Conservation (phyloP, 1,140 invertebrate genomes). For the Liolophura sinensis region DNA sequence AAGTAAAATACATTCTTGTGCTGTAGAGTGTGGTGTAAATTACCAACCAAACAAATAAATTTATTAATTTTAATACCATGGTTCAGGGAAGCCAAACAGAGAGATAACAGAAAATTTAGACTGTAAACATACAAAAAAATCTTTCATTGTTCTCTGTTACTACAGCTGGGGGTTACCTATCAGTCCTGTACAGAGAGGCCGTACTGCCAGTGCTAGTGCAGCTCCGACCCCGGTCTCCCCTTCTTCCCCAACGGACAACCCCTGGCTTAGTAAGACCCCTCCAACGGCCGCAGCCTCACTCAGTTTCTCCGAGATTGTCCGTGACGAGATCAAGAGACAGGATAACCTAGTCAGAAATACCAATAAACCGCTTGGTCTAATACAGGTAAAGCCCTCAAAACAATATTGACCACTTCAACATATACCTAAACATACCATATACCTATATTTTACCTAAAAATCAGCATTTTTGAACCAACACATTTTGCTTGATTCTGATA, state of each 20-base stretch:
- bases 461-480: too few relatives aligned
- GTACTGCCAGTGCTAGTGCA: background rate
- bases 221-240: background rate
- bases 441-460: too few relatives aligned
- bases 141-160: constrained; percentile 7
- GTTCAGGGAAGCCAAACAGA: too few relatives aligned
- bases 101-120: too few relatives aligned
- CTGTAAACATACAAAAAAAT: background rate
- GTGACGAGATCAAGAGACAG: constrained; percentile 43
- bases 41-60: too few relatives aligned
- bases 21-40: too few relatives aligned
- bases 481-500: too few relatives aligned
- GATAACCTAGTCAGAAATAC: constrained; percentile 29
- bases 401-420: too few relatives aligned
- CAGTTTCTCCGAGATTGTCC: constrained; percentile 46
- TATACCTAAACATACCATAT: too few relatives aligned
- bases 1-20: too few relatives aligned
- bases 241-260: constrained; percentile 24
- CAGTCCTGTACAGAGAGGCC: constrained; percentile 9
- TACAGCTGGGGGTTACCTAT: constrained; percentile 41
- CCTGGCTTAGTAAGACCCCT: constrained; percentile 21
- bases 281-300: constrained; percentile 10
- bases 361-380: constrained; percentile 64
- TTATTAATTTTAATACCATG: too few relatives aligned
- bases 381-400: constrained; percentile 62